Base-by-base conservation (phyloP, 2,113 vertebrate species). In the Tichodroma muraria region DNA sequence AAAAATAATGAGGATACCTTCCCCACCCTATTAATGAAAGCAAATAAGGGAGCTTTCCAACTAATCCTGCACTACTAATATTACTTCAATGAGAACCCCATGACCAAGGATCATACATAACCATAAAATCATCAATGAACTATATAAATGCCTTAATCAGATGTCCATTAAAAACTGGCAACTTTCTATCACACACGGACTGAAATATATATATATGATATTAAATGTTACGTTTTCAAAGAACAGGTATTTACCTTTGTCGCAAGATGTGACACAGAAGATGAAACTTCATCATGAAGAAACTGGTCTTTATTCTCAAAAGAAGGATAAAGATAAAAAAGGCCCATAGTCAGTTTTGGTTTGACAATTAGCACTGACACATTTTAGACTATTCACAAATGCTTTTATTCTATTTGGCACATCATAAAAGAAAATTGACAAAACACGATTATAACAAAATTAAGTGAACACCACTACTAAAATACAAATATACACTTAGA, bases 231-330 rank as follows among this genome's bases (percentile, higher is more conserved):
- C 24, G 38, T 44, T 95, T 80, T 63, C 73, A 91, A 96, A 84
- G 63, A 96, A 83, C 30, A 61, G 30, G 38, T 92, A 85, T 91
- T 88, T 97, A 97, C 97, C 97, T 98, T 98, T 93, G 96, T 93
- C 95, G 97, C 96, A 93, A 98, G 94, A 65, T 97, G 96, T 90
- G 97, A 97, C 88, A 97, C 93, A 68, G 97, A 97, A 78, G 95
- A 96, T 87, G 96, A 93, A 91, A 94, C 93, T 93, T 97, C 96
- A 93, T 93, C 94, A 44, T 95, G 97, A 92, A 97, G 95, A 93
- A 95, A 91, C 85, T 97, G 95, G 86, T 97, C 96, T 92, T 97
- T 97, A 89, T 94, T 97, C 96, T 97, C 92, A 84, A 93, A 94
- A 85, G 94, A 92, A 40, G 33, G 30, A 86, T 77, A 96, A 95